phyloP scores from a whole-genome alignment of 2,797 vertebrate genomes.

The Clarias fuscus region DNA sequence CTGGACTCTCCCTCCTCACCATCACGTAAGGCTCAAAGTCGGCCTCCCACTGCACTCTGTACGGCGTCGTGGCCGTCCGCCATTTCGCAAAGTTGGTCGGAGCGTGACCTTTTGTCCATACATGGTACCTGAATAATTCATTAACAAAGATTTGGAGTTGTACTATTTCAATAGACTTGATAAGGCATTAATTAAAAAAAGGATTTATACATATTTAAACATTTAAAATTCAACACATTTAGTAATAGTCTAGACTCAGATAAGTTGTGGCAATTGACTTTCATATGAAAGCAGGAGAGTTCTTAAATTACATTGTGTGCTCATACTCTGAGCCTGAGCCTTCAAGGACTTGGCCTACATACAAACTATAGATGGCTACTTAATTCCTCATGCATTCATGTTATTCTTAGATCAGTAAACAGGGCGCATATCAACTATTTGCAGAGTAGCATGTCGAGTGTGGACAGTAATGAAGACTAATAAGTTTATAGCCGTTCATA shows the following conservation, averaged over 20 bases:
- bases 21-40: slow-evolving; percentile 99
- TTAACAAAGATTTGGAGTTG: not conserved
- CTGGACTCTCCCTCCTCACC: slow-evolving; percentile 88
- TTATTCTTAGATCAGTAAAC: slow-evolving; percentile 12
- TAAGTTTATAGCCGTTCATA: not conserved
- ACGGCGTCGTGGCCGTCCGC: slow-evolving; percentile 95
- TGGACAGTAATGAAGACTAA: not conserved
- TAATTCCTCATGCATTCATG: slow-evolving; percentile 1
- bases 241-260: not conserved
- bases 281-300: slow-evolving; percentile 8
- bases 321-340: not conserved
- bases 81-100: slow-evolving; percentile 98
- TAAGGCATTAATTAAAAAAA: slow-evolving; percentile 4
- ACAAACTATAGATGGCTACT: slow-evolving; percentile 24
- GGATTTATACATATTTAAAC: not conserved
- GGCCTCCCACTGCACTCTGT: slow-evolving; percentile 94
- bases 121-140: slow-evolving; percentile 84
- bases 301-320: slow-evolving; percentile 22
- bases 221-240: not conserved
- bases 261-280: not conserved
- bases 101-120: slow-evolving; percentile 98
- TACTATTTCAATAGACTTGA: not conserved
- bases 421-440: slow-evolving; percentile 14
- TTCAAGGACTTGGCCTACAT: slow-evolving; percentile 27
- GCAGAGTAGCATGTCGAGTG: not conserved